phyloP scores from a whole-genome alignment of 2,113 vertebrate species.

The Bombycilla garrulus region DNA sequence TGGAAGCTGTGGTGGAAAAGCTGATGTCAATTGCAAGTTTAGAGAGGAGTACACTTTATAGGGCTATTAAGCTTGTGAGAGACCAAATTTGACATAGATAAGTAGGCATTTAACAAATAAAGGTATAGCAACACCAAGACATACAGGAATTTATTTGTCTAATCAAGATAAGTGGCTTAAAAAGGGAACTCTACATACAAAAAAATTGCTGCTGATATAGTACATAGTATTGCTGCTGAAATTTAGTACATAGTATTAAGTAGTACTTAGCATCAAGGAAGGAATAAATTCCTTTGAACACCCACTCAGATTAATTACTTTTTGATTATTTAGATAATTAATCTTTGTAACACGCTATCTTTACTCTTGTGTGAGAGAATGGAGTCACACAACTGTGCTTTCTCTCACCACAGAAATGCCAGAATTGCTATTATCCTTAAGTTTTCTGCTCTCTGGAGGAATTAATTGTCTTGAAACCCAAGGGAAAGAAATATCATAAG shows the following conservation, averaged over 20 bases:
- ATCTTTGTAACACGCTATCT: not conserved
- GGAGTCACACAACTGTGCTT: not conserved
- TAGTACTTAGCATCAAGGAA: not conserved
- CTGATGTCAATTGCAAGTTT: not conserved
- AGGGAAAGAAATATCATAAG: not conserved
- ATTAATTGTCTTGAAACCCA: conserved; percentile 14
- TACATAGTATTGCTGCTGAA: no score
- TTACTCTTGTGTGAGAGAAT: not conserved
- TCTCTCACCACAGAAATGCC: not conserved
- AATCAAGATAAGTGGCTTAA: not conserved
- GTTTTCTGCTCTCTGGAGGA: not conserved
- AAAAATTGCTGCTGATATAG: not conserved
- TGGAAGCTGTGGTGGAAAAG: not conserved
- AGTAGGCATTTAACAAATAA: not conserved
- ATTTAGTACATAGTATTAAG: not conserved
- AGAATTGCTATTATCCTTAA: not conserved
- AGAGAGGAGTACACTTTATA: not conserved
- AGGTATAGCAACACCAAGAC: fast-evolving
- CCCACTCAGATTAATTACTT: not conserved
- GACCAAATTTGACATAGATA: not conserved
- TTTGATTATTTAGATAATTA: not conserved
- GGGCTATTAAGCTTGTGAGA: not conserved
- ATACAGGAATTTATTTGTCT: not conserved
- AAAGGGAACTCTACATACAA: not conserved
- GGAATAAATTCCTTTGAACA: not conserved